A percentile compares a stretch with the other conserved stretches of the same genome.
Conservation (phyloP, 2,113 vertebrate genomes). For the Madoqua kirkii region DNA sequence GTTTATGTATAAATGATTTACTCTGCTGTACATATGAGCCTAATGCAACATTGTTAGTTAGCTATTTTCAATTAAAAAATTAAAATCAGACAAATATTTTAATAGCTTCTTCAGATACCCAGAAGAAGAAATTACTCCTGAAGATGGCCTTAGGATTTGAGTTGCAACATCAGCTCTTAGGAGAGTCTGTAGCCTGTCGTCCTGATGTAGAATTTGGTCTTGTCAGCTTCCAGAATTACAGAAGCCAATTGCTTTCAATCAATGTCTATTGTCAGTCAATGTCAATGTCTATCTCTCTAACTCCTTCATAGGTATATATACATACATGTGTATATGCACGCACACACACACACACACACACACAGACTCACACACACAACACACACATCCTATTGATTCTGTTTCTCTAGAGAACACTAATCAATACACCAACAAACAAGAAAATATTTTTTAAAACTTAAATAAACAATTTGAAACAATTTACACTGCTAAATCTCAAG, state of each 20-base stretch:
- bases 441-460: neutral
- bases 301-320: neutral
- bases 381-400: neutral
- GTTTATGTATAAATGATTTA: too few species aligned
- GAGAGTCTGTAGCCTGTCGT: neutral
- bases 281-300: neutral
- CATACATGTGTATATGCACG: neutral
- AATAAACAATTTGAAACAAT: neutral
- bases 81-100: neutral
- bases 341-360: too few species aligned
- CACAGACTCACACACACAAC: too few species aligned
- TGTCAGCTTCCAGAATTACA: neutral
- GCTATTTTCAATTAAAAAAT: too few species aligned
- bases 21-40: too few species aligned
- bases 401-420: neutral
- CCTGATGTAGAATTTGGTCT: neutral
- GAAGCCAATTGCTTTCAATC: neutral
- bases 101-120: neutral
- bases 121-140: neutral
- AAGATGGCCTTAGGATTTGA: neutral
- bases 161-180: neutral
- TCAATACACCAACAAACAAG: neutral
- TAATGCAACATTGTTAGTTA: too few species aligned
- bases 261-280: neutral
- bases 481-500: neutral